phyloP scores from a whole-genome alignment of 2,797 vertebrate genomes.

The Mormyrops boulengeri region DNA sequence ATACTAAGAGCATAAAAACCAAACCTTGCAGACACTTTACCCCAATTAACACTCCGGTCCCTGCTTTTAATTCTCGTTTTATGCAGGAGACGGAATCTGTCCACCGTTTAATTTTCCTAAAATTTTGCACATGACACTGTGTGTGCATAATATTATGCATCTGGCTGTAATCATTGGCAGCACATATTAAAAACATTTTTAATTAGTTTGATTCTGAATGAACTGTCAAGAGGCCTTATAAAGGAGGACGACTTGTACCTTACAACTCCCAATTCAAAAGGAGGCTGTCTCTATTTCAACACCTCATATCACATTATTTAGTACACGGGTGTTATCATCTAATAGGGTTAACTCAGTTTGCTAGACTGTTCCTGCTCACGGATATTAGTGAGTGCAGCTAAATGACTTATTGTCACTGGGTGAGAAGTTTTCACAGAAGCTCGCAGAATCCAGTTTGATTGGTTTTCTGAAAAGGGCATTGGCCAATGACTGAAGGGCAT shows the following conservation, averaged over 20 bases:
- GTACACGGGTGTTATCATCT: not conserved
- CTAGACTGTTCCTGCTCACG: not conserved
- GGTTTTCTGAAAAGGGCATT: not conserved
- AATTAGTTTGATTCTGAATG: not conserved
- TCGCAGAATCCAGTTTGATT: not conserved
- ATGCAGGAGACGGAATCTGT: conserved; percentile 34
- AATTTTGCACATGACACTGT: conserved; percentile 60
- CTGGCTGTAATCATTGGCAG: not conserved
- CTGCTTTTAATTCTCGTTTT: conserved; percentile 49
- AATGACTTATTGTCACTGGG: not conserved
- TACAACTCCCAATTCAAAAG: not conserved
- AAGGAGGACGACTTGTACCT: not conserved
- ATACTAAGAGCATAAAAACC: conserved; percentile 62
- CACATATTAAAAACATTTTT: not conserved
- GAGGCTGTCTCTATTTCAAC: not conserved
- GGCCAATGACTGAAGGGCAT: not conserved
- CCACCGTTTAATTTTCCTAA: conserved; percentile 51
- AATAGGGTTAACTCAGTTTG: not conserved
- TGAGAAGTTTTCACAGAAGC: not conserved
- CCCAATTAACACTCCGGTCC: conserved; percentile 64
- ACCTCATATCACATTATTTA: not conserved
- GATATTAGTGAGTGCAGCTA: not conserved
- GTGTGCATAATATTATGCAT: conserved; percentile 18
- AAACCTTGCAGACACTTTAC: conserved; percentile 66
- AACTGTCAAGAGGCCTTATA: not conserved